Conservation (phyloP, 1,140 invertebrate genomes). For the Lamellibrachia luymesi region DNA sequence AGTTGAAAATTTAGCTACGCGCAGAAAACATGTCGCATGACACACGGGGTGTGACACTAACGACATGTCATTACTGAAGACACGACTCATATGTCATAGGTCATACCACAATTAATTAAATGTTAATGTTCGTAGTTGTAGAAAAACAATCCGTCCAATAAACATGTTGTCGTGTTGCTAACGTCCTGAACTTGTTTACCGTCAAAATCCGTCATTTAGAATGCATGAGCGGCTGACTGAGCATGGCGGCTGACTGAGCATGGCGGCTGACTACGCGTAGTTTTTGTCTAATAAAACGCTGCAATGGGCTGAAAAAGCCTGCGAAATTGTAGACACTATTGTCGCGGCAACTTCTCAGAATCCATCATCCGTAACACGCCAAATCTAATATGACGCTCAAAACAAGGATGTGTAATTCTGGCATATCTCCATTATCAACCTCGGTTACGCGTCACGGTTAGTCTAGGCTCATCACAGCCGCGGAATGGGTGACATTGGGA, state of each 20-base stretch:
- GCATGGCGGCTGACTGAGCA: neutral
- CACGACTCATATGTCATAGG: neutral
- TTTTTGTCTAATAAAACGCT: neutral
- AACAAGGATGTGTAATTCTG: neutral
- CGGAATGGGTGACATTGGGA: no score
- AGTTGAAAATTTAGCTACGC: neutral
- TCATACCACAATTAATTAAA: neutral
- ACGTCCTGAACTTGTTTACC: no score
- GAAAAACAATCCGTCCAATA: no score
- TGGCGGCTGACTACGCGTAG: neutral
- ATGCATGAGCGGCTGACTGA: neutral
- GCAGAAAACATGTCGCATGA: neutral
- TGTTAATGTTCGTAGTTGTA: neutral
- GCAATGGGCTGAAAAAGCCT: neutral
- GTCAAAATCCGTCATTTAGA: neutral
- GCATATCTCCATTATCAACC: no score
- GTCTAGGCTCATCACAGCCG: no score
- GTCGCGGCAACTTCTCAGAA: neutral
- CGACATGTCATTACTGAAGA: neutral
- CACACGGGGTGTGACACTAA: neutral
- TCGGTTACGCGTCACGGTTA: no score
- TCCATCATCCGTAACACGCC: neutral
- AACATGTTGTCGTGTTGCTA: no score
- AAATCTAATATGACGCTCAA: neutral
- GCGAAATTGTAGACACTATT: neutral